Evolutionary conservation across 2,797 vertebrate species (phyloP).

Genomic region (Gadopsis marmoratus): DNA sequence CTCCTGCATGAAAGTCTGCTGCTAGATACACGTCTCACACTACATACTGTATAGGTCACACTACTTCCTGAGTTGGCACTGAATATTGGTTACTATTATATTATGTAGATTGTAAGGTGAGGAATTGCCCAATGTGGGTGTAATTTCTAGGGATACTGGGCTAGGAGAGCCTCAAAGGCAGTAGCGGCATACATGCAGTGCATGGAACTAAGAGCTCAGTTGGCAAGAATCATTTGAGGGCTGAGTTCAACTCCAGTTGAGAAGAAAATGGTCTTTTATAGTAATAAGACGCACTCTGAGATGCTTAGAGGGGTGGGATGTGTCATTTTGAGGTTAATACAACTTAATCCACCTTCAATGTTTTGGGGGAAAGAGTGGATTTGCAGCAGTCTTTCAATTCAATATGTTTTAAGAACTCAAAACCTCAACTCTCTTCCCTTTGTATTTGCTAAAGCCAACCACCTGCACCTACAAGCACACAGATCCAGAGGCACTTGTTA

Average conservation of each 20-base stretch:
- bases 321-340: not conserved
- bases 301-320: not conserved
- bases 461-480: not conserved
- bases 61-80: not conserved
- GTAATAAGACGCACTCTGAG: constrained; percentile 1
- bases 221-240: constrained; percentile 9
- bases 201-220: not conserved
- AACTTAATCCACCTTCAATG: not conserved
- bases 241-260: constrained; percentile 4
- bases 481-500: constrained; percentile 15
- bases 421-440: not conserved
- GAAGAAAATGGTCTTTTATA: not conserved
- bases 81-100: not conserved
- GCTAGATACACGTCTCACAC: not conserved
- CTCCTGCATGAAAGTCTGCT: not conserved
- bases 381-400: not conserved
- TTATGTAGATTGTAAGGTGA: not conserved
- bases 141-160: not conserved
- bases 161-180: not conserved
- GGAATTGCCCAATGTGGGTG: not conserved
- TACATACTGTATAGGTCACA: not conserved
- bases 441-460: not conserved
- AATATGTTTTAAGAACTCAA: not conserved
- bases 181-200: not conserved
- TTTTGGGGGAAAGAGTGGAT: not conserved